Evolutionary conservation across 2,797 vertebrate species (phyloP).

Genomic region (Coregonus sp.): DNA sequence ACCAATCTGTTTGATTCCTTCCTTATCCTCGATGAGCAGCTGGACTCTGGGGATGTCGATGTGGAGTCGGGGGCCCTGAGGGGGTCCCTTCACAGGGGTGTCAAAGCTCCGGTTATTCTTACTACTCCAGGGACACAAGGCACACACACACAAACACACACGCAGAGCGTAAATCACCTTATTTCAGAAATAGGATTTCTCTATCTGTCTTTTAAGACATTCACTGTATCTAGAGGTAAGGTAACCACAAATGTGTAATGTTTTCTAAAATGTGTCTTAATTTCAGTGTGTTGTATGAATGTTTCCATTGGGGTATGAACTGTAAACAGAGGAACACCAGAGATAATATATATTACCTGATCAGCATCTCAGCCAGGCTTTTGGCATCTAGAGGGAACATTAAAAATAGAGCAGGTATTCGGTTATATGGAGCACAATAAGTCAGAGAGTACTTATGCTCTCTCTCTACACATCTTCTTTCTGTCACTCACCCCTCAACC

Average conservation of each 20-base stretch:
- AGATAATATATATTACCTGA: slow-evolving; percentile 81
- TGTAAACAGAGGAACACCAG: not conserved
- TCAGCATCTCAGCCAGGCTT: slow-evolving; percentile 98
- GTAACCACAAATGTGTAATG: not conserved
- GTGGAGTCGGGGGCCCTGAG: slow-evolving; percentile 94
- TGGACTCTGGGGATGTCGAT: slow-evolving; percentile 98
- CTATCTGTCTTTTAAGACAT: not conserved
- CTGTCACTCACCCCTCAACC: no score
- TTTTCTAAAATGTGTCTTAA: no score
- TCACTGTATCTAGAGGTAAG: not conserved
- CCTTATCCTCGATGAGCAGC: slow-evolving; percentile 98
- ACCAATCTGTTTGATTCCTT: slow-evolving; percentile 98
- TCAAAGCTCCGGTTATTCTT: slow-evolving; percentile 99
- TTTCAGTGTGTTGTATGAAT: not conserved
- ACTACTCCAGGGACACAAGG: slow-evolving; percentile 74
- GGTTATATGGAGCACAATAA: not conserved
- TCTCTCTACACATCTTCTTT: no score
- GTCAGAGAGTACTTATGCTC: not conserved
- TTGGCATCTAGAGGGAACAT: slow-evolving; percentile 86
- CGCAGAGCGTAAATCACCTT: not conserved
- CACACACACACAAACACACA: slow-evolving; percentile 14
- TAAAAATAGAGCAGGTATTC: slow-evolving; percentile 6
- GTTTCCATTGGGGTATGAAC: not conserved
- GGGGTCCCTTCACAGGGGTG: slow-evolving; percentile 96
- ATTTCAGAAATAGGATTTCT: not conserved